Evolutionary conservation across 2,888 invertebrate species (phyloP), one percentile per base, ranked within the genome.

Genomic region (Pseudolycoriella hygida): DNA sequence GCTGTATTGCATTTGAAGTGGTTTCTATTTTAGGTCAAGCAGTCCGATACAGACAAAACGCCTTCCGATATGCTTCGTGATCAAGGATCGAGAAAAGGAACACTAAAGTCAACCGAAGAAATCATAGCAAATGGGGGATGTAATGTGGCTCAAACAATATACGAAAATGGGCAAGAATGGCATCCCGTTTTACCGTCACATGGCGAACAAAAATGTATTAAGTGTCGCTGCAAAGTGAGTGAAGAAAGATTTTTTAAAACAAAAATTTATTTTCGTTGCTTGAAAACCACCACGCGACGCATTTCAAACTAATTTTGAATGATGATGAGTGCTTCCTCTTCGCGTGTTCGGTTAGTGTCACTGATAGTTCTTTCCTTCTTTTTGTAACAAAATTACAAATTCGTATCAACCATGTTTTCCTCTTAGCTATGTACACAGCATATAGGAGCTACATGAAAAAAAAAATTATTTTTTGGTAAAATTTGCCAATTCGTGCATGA

Each of bases 171-270:
- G 31, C 76, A 80, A 54, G 85, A 84, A 60, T 93, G 88, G 74
- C 88, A 90, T 67, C 92, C 92, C 1, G 75, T 80, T 17, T 74
- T 93, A 52, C 81, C 81, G 56, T 85, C 89, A 14, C 82, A 88
- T 56, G 90, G 90, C 32, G 83, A 84, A 57, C 78, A 87, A 61
- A 78, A 85, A 62, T 93, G 92, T 64, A 82, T 92, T 60, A 82
- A 81, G 54, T 93, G 93, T 62, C 76, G 80, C 54, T 93, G 93
- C 74, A 83, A 85, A 76, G 90, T 90, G 67, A 71, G 70, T 50
- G 37, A 5, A 12, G 2, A 4, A 37, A 43, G 32, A 17, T 18
- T 34, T 25, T 25, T 25, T 25, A n/a, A n/a, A n/a, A n/a, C n/a
- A n/a, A n/a, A n/a, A n/a, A n/a, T n/a, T n/a, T n/a, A n/a, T n/a